These are phyloP conservation scores for Aricia artaxerxes DNA, from an alignment of 2,888 invertebrate genomes.

Conservation along the genomic window DNA sequence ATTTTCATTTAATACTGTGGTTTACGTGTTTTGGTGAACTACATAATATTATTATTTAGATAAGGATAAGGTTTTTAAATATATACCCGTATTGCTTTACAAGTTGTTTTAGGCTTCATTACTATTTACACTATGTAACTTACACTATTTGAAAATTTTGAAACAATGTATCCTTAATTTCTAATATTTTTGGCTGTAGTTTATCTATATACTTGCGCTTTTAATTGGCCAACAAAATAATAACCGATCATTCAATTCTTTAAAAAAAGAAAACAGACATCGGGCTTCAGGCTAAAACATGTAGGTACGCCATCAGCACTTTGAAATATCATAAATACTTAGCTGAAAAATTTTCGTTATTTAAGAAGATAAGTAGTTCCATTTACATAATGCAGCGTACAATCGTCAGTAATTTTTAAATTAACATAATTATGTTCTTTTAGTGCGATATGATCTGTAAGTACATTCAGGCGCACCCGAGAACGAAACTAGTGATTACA, in stretches of 20 bases:
- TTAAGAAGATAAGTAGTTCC: not conserved
- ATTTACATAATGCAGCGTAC: not conserved
- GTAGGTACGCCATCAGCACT: too few relatives aligned
- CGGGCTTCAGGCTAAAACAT: too few relatives aligned
- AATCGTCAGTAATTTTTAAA: conserved; percentile 8
- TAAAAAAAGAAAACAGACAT: too few relatives aligned
- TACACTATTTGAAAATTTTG: too few relatives aligned
- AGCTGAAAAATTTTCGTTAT: not conserved
- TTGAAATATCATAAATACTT: not conserved
- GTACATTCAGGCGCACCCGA: conserved; percentile 20
- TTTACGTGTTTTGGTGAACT: conserved; percentile 5
- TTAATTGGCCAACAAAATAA: too few relatives aligned
- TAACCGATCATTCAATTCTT: too few relatives aligned
- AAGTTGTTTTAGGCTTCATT: not conserved
- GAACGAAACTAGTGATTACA: conserved; percentile 39
- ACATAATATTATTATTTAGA: not conserved
- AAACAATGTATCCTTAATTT: too few relatives aligned
- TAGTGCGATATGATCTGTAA: conserved; percentile 18
- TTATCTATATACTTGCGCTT: too few relatives aligned
- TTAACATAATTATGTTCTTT: conserved; percentile 22
- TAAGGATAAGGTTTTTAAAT: not conserved
- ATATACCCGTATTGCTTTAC: not conserved
- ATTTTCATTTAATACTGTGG: not conserved
- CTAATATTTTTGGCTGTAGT: too few relatives aligned
- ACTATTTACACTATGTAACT: not conserved